These are phyloP conservation scores for Eurytoma californica DNA, from an alignment of 2,888 invertebrate genomes.

Conservation along the genomic window DNA sequence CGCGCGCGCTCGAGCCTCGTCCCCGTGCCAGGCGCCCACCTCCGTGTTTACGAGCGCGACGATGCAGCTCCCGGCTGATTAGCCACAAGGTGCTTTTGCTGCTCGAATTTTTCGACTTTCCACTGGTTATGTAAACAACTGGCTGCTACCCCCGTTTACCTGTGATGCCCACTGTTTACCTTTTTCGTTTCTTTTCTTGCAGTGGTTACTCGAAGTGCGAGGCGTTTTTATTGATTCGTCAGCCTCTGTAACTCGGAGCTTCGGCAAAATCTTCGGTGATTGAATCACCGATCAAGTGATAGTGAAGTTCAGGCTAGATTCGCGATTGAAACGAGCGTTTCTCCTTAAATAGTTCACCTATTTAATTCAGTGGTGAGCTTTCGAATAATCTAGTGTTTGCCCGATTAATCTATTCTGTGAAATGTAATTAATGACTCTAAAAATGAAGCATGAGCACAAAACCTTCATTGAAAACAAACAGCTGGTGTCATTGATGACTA, in stretches of 20 bases:
- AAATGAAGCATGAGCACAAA: slow-evolving; percentile 24
- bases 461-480: slow-evolving; percentile 35
- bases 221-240: not conserved
- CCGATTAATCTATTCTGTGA: not conserved
- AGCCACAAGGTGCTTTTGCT: not conserved
- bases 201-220: not conserved
- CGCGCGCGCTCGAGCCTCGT: not conserved
- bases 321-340: not conserved
- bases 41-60: not conserved
- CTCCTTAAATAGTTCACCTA: not conserved
- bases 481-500: slow-evolving; percentile 53
- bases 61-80: not conserved
- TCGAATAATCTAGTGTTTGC: not conserved
- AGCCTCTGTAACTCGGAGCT: not conserved
- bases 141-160: not conserved
- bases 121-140: slow-evolving; percentile 10
- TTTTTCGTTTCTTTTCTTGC: not conserved
- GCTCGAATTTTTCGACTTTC: not conserved
- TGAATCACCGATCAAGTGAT: not conserved
- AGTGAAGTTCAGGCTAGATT: slow-evolving; percentile 3
- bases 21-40: not conserved
- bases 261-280: not conserved
- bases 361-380: not conserved
- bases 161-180: not conserved
- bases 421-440: slow-evolving; percentile 27